Evolutionary conservation across 2,888 invertebrate genomes (phyloP), one percentile per base, ranked within the genome.

Genomic region (Drosophila vallismaia): DNA sequence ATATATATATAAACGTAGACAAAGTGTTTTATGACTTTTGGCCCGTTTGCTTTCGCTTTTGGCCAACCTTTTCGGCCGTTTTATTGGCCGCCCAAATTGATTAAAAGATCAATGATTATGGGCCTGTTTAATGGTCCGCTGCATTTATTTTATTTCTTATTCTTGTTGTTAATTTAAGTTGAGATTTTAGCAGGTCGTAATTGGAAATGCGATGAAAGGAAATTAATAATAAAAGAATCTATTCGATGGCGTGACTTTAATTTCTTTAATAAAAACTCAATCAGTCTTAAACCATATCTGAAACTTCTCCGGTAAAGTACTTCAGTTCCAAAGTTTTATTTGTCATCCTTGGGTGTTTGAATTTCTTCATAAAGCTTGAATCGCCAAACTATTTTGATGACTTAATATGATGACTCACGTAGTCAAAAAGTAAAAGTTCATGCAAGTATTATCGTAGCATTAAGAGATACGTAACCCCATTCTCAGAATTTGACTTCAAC

Each of bases 101-200:
- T 87, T 88, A 84, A 84, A 84, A 84, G 84, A 84, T 84, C 84
- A 84, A 82, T 86, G 84, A 84, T 84, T 76, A 85, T 75, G 74
- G 68, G 72, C 74, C 69, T 69, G 70, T 82, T 83, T 82, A 87
- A 82, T 82, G 82, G 79, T 75, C 77, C 86, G 75, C 71, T 86
- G 86, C 77, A 77, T 85, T 87, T 79, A 86, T 87, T 83, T 86
- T 56, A 71, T 84, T 76, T 72, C 28, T 28, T 28, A 28, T 33
- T 54, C 51, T 52, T 64, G 51, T 38, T 53, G 53, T 70, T 72
- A 67, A 66, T 85, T 79, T 46, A 45, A 42, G 54, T 55, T 53
- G 42, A 19, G 64, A 71, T 71, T 81, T 67, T 68, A 49, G 24
- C 79, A 76, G 79, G 49, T 75, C 66, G 56, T 76, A 56, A 81